Percentiles rank a stretch among this genome's conserved stretches.
phyloP scores from a whole-genome alignment of 2,888 invertebrate species.

The Drosophila meridionalis region DNA sequence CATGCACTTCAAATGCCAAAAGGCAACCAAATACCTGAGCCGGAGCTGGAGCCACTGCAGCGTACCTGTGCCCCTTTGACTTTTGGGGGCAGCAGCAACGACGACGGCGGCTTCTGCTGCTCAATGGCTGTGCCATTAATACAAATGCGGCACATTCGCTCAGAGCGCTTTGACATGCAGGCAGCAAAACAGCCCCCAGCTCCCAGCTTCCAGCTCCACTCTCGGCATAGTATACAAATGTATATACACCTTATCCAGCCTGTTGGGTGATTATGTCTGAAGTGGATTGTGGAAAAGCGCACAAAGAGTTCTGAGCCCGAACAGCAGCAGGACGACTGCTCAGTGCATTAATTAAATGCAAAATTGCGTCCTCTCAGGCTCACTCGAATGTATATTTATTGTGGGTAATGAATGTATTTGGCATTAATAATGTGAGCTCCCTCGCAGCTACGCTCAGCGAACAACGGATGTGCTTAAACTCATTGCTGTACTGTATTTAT shows the following conservation, averaged over 20 bases:
- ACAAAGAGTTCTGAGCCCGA: conserved; percentile 54
- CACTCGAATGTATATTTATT: conserved; percentile 9
- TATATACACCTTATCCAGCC: conserved; percentile 13
- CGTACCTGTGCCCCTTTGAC: conserved; percentile 1
- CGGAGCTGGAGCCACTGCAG: conserved; percentile 8
- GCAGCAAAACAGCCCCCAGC: conserved; percentile 10
- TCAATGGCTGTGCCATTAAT: conserved; percentile 55
- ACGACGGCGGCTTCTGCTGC: neutral
- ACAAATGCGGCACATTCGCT: conserved; percentile 70
- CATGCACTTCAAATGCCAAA: conserved; percentile 70
- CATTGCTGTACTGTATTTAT: neutral
- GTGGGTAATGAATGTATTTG: conserved; percentile 16
- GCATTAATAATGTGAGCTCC: neutral
- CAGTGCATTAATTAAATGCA: conserved; percentile 70
- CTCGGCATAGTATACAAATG: neutral
- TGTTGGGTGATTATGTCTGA: conserved; percentile 62
- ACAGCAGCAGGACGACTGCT: conserved; percentile 48
- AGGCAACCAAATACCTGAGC: conserved; percentile 68
- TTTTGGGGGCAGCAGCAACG: neutral
- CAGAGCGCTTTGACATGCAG: conserved; percentile 67
- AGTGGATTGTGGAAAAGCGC: conserved; percentile 52
- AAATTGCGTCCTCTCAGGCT: conserved; percentile 36
- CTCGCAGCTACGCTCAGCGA: conserved; percentile 8
- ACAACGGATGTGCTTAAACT: conserved; percentile 14
- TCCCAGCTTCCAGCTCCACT: neutral